A percentile compares a stretch with the other conserved stretches of the same genome.
These are phyloP conservation scores for Gadopsis marmoratus DNA, from an alignment of 2,797 vertebrate species.

Conservation along the genomic window DNA sequence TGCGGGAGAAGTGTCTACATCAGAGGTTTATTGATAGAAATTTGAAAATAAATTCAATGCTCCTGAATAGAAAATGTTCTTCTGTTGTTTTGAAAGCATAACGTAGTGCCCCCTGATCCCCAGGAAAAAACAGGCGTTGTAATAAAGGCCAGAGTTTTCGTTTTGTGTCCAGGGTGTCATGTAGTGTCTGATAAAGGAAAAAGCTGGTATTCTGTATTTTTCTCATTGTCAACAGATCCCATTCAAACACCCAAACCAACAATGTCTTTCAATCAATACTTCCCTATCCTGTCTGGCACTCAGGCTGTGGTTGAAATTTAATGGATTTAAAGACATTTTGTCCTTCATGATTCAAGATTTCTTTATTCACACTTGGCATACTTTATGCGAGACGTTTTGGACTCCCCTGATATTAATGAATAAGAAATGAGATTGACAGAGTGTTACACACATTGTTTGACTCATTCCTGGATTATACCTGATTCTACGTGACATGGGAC, in stretches of 20 bases:
- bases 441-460: too few relatives aligned
- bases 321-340: too few relatives aligned
- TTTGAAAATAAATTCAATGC: neutral
- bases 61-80: too few relatives aligned
- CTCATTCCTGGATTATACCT: too few relatives aligned
- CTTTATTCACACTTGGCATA: too few relatives aligned
- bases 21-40: neutral
- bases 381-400: too few relatives aligned
- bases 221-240: constrained; percentile 9
- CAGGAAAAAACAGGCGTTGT: neutral
- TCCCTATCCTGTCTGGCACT: neutral
- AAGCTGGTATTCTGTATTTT: neutral
- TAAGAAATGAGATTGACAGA: too few relatives aligned
- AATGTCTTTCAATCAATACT: neutral
- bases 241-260: constrained; percentile 12
- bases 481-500: too few relatives aligned
- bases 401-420: too few relatives aligned
- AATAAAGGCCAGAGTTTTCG: neutral
- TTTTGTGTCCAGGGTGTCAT: neutral
- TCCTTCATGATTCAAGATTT: too few relatives aligned
- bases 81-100: too few relatives aligned
- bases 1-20: constrained; percentile 24
- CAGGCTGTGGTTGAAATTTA: neutral
- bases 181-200: neutral
- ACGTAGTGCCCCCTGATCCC: neutral